Evolutionary conservation across 2,113 vertebrate genomes (phyloP).

Genomic region (Triplophysa rosa): DNA sequence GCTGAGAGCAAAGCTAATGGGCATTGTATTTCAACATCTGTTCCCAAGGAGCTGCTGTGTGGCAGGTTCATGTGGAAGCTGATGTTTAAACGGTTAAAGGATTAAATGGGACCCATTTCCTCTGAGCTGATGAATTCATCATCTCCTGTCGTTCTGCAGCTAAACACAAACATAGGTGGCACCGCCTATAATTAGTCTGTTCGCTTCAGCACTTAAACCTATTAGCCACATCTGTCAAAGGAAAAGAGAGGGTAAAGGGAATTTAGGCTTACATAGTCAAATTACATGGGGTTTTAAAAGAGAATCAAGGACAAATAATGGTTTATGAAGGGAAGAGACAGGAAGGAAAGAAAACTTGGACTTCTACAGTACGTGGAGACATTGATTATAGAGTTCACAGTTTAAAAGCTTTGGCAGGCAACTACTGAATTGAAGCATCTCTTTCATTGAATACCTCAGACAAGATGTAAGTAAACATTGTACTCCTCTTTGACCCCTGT

Average conservation of each 20-base stretch:
- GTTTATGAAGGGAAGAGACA: not conserved
- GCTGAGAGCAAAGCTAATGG: slow-evolving; percentile 17
- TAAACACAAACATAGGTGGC: slow-evolving; percentile 61
- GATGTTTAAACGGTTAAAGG: slow-evolving; percentile 10
- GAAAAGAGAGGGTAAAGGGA: not conserved
- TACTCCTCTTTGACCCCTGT: slow-evolving; percentile 59
- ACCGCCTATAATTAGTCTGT: slow-evolving; percentile 64
- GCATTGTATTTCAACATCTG: slow-evolving; percentile 30
- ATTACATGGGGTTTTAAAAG: not conserved
- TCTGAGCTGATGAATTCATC: slow-evolving; percentile 54
- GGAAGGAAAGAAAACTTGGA: slow-evolving; percentile 51
- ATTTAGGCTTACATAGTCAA: not conserved
- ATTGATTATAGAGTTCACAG: slow-evolving; percentile 38
- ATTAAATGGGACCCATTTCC: slow-evolving; percentile 31
- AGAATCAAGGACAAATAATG: not conserved
- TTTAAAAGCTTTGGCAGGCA: slow-evolving; percentile 27
- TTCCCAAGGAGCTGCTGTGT: slow-evolving; percentile 1
- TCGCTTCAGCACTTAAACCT: slow-evolving; percentile 70
- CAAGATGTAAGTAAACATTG: slow-evolving; percentile 52
- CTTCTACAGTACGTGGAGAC: slow-evolving; percentile 28
- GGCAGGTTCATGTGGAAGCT: slow-evolving; percentile 40
- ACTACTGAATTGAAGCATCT: slow-evolving; percentile 40
- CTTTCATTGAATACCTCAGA: slow-evolving; percentile 24
- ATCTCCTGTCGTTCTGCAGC: slow-evolving; percentile 60
- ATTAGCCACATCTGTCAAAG: slow-evolving; percentile 55